Evolutionary conservation across 2,888 invertebrate genomes (phyloP).

Genomic region (Heliconius charithonia): DNA sequence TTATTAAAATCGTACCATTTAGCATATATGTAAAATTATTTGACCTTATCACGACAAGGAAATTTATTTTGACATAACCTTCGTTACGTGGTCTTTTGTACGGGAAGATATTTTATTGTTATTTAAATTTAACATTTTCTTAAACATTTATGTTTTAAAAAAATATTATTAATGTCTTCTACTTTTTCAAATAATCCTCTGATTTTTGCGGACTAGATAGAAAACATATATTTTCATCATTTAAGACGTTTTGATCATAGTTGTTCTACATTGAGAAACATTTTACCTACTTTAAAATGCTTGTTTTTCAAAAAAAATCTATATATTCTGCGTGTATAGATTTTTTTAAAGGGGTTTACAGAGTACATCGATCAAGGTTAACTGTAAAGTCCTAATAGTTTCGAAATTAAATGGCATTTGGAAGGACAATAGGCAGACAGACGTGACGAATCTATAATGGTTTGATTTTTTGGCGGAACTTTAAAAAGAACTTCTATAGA

Average conservation of each 20-base stretch:
- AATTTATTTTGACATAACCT: conserved; percentile 35
- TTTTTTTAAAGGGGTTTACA: too few relatives aligned
- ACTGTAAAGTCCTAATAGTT: background rate
- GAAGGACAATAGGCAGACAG: background rate
- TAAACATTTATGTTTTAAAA: background rate
- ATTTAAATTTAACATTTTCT: background rate
- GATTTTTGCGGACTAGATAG: background rate
- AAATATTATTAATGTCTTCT: background rate
- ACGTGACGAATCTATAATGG: background rate
- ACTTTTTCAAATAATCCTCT: background rate
- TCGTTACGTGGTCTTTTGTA: conserved; percentile 25
- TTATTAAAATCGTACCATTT: conserved; percentile 32
- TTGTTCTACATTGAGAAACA: too few relatives aligned
- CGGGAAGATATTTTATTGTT: conserved; percentile 7
- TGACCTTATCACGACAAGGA: conserved; percentile 38
- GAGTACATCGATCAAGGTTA: too few relatives aligned
- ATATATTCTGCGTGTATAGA: too few relatives aligned
- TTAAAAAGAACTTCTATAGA: background rate
- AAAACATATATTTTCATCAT: background rate
- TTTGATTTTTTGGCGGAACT: too few relatives aligned
- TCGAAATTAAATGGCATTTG: background rate
- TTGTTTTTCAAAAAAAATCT: too few relatives aligned
- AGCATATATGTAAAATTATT: conserved; percentile 37
- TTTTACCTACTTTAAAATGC: too few relatives aligned
- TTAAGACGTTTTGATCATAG: background rate